Evolutionary conservation across 1,140 invertebrate species (phyloP), one percentile per base, ranked within the genome.

Genomic region (Chymomyza costata): DNA sequence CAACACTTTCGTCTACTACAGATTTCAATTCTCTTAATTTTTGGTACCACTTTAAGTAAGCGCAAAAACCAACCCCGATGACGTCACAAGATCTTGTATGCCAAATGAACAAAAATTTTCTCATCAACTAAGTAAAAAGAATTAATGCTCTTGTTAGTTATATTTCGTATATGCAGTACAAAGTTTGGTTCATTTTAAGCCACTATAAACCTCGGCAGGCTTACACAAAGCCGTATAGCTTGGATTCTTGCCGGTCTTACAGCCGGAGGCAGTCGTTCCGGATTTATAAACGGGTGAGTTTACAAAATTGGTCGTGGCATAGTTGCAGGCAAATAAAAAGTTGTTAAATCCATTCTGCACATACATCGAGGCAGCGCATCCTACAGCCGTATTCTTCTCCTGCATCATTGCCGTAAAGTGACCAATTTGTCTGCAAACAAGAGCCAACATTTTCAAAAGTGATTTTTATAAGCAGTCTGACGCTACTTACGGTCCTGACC

Each of bases 271-370:
- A 7, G 14, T 47, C 15, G 14, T 0, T 0, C 54, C 46, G 0
- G 6, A 15, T 0, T 17, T n/a, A 28, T 78, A 82, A 7, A 74
- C 51, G 8, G 57, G 21, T 8, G 13, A 0, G 3, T 57, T 59
- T 1, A 76, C 11, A 5, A 37, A 30, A 28, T 73, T 73, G 15
- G 55, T 73, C 11, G 57, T 59, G 6, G 69, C 64, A 45, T 78
- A 81, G 38, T 81, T 81, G 28, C 74, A 76, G 43, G 50, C 59
- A 2, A 71, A 2, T 1, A 69, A 44, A 34, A 50, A 57, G 7
- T 40, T 30, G 3, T 48, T 61, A 3, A 8, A 1, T 1, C 11
- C 15, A 13, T 15, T 11, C 3, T 13, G 1, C 8, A 1, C 0
- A 34, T 47, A 69, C 3, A 1, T 19, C n/a, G 53, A 51, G 1